phyloP scores from a whole-genome alignment of 2,113 vertebrate species.

The Hiodon tergisus region DNA sequence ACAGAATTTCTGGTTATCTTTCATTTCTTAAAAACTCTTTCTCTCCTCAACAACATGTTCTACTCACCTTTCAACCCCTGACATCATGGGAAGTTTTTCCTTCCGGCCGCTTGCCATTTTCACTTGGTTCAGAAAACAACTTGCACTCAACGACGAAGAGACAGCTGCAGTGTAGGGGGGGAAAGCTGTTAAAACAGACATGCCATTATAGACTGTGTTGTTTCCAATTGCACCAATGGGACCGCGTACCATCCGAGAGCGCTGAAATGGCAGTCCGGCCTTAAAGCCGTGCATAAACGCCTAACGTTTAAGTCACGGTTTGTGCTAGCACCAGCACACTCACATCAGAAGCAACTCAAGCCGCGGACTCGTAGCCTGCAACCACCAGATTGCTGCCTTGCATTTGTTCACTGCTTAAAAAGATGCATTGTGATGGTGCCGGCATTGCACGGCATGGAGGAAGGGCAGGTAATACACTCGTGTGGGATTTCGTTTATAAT shows the following conservation, averaged over 20 bases:
- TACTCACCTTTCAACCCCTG: no score
- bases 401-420: slow-evolving; percentile 6
- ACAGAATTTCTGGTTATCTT: no score
- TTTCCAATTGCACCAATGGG: slow-evolving; percentile 3
- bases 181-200: not conserved
- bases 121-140: not conserved
- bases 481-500: not conserved
- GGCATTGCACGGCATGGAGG: not conserved
- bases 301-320: not conserved
- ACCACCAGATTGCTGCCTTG: not conserved
- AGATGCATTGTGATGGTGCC: not conserved
- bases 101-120: not conserved
- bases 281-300: not conserved
- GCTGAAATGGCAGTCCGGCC: slow-evolving; percentile 12
- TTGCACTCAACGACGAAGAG: not conserved
- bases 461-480: not conserved
- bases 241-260: slow-evolving; percentile 13
- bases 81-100: not conserved
- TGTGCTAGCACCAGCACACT: not conserved
- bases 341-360: not conserved
- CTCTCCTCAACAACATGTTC: no score
- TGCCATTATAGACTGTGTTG: not conserved
- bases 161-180: no score
- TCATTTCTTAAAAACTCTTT: no score
- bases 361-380: slow-evolving; percentile 13